Conservation (phyloP, 2,797 vertebrate species). For the Melanotaenia maccullochi region DNA sequence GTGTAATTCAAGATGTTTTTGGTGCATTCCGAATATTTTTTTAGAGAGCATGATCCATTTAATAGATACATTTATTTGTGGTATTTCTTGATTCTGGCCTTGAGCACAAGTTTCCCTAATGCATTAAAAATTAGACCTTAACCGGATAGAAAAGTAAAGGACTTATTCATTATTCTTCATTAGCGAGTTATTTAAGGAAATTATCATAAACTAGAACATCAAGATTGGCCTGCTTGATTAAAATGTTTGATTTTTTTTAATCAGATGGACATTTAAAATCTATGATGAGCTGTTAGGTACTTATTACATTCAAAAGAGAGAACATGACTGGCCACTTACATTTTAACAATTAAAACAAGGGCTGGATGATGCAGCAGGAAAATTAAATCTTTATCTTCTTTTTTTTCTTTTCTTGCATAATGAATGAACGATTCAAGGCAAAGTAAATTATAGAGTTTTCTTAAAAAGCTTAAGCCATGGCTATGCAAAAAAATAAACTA, state of each 20-base stretch:
- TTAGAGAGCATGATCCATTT: background rate
- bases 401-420: background rate
- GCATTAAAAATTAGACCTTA: slow-evolving; percentile 29
- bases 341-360: background rate
- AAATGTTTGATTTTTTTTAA: slow-evolving; percentile 34
- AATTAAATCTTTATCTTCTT: background rate
- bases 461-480: background rate
- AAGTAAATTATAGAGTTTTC: background rate
- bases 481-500: too few species aligned
- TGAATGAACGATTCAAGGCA: background rate
- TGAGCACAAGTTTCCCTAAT: slow-evolving; percentile 33
- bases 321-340: background rate
- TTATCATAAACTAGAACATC: slow-evolving; percentile 31
- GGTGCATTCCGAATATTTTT: background rate
- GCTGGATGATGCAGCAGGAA: background rate
- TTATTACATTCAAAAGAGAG: slow-evolving; percentile 28
- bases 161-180: slow-evolving; percentile 27
- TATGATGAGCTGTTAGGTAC: slow-evolving; percentile 17
- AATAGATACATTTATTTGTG: slow-evolving; percentile 4
- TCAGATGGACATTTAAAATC: slow-evolving; percentile 24
- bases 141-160: slow-evolving; percentile 23
- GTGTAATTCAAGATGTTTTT: too few species aligned
- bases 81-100: slow-evolving; percentile 11
- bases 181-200: slow-evolving; percentile 29
- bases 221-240: slow-evolving; percentile 15